Evolutionary conservation across 2,797 vertebrate species (phyloP).

Genomic region (Sternarchorhynchus goeldii): DNA sequence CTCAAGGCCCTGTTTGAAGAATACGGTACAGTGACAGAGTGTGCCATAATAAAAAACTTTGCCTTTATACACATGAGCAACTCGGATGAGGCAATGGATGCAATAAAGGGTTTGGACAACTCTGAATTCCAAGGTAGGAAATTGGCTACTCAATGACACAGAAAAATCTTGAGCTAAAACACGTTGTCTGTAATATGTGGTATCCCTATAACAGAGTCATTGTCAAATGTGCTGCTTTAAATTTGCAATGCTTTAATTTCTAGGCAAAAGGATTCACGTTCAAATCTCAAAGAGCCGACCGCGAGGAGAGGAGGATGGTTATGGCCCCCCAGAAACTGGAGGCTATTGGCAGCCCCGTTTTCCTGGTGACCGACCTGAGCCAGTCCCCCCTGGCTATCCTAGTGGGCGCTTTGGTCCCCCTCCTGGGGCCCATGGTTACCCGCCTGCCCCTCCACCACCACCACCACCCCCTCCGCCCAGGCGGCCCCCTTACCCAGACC

Average conservation of each 20-base stretch:
- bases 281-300: slow-evolving; percentile 93
- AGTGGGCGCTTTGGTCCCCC: slow-evolving; percentile 66
- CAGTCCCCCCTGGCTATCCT: slow-evolving; percentile 59
- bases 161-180: not conserved
- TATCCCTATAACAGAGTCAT: not conserved
- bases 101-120: slow-evolving; percentile 78
- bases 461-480: slow-evolving; percentile 70
- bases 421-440: slow-evolving; percentile 60
- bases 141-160: not conserved
- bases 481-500: slow-evolving; percentile 66
- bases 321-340: slow-evolving; percentile 69
- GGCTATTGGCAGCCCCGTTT: slow-evolving; percentile 71
- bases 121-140: slow-evolving; percentile 75
- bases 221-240: not conserved
- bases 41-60: slow-evolving; percentile 79
- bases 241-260: slow-evolving; percentile 6
- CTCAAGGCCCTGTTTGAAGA: slow-evolving; percentile 76
- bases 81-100: slow-evolving; percentile 79
- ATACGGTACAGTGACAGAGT: slow-evolving; percentile 77
- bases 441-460: slow-evolving; percentile 68
- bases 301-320: slow-evolving; percentile 81
- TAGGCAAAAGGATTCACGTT: slow-evolving; percentile 93
- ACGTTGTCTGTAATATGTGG: not conserved
- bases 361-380: slow-evolving; percentile 68
- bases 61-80: slow-evolving; percentile 82